Base-by-base conservation (phyloP, 2,113 vertebrate genomes). In the Catharus fuscescens region DNA sequence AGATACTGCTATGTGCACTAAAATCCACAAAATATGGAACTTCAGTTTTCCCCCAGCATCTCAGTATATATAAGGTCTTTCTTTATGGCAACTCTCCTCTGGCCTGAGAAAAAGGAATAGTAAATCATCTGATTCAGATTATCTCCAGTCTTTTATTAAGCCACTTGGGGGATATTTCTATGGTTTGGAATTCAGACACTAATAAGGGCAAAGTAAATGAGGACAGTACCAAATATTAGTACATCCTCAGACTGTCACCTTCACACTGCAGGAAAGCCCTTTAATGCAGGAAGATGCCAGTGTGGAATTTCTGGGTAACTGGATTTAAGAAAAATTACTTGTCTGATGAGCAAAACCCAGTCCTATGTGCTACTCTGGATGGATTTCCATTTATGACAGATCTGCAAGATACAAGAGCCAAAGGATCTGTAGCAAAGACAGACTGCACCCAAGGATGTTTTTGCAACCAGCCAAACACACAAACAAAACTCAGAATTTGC, bases 201-300 rank as follows among this genome's bases (percentile, higher is more conserved):
- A 93, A 85, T 81, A 89, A 96, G 73, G 72, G 67, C 83, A 91
- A 95, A 77, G 57, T 31, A 95, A 91, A 92, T 24, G 61, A 86
- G 80, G 70, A 57, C 45, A 84, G 57, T 16, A 52, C 69, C 25
- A 87, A 88, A 89, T 69, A 53, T 62, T 69, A 82, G 50, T 53
- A 76, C 45, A 79, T 48, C 48, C 57, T 86, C 48, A 79, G 31
- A 79, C 69, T 88, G 89, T 88, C 95, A 95, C 89, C 88, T 97
- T 94, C 83, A 91, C 65, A 54, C 42, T 59, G 10, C 0, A 88
- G 59, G 80, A 93, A 95, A 94, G 28, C 50, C n/a, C 21, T 90
- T 76, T 85, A 80, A 29, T 17, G 25, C 56, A 80, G 38, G 20
- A 73, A 80, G 31, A 34, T 80, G 56, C 56, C 34, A 29, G 34